Evolutionary conservation across 2,888 invertebrate species (phyloP), one percentile per base, ranked within the genome.

Genomic region (Dasysyrphus albostriatus): DNA sequence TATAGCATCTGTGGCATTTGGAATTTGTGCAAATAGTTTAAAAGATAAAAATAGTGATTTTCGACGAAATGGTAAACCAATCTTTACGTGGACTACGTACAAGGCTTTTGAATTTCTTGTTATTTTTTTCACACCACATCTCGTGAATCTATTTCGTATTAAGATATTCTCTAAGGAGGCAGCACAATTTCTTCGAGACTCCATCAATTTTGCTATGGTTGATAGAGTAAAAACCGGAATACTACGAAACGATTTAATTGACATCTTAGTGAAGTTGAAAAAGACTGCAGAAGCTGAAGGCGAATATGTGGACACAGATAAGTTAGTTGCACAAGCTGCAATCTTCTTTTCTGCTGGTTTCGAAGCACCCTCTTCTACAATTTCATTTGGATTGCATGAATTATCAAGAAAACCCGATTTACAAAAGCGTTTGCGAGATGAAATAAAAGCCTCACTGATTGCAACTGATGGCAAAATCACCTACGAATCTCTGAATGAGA

Each of bases 1-100:
- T 3, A 93, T 94, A 77, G 93, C 92, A 8, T 92, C 92, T 0
- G 93, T 93, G 2, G 94, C 93, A 3, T 94, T 91, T 59, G 94
- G 94, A 0, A 89, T 94, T 0, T 90, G 91, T 70, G 93, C 92
- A 5, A 93, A 93, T 84, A 92, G 92, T 3, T 89, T 93, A 37
- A 91, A 90, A 14, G 88, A 92, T 61, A 91, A 92, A 0, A 89
- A 93, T 9, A 90, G 92, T 0, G 91, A 92, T 51, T 93, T 94
- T 76, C 92, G 93, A 1, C 89, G 89, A n/a, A 89, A 90, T 59
- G 93, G 93, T 6, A 91, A 91, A 1, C 89, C 90, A 16, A 90
- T 94, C 0, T 90, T 92, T 0, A 58, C 72, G 0, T 89, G 90
- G 39, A 89, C 88, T 0, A 16, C 89, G 0, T 12, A 16, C 9